phyloP scores from a whole-genome alignment of 2,888 invertebrate genomes.

The Andrena minutula region DNA sequence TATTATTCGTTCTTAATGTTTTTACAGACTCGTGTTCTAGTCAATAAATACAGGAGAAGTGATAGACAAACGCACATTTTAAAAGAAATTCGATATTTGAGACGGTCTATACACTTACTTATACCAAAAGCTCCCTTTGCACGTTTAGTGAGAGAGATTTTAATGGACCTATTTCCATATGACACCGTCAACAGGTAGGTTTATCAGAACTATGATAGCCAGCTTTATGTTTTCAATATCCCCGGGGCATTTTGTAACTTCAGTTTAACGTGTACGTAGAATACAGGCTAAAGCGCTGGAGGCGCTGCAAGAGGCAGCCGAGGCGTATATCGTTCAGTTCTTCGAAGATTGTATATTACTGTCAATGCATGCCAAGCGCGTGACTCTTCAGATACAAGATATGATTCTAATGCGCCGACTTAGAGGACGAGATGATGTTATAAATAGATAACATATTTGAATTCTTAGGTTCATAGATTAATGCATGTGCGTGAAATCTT shows the following conservation, averaged over 20 bases:
- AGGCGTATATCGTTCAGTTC: slow-evolving; percentile 85
- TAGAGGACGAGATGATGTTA: slow-evolving; percentile 45
- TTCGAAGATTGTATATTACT: slow-evolving; percentile 85
- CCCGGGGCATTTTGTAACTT: too few species aligned
- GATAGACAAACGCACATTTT: slow-evolving; percentile 43
- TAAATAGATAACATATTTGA: slow-evolving; percentile 71
- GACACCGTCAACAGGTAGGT: slow-evolving; percentile 68
- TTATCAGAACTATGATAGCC: not conserved
- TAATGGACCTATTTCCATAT: slow-evolving; percentile 75
- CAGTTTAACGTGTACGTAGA: slow-evolving; percentile 56
- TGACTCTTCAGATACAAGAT: slow-evolving; percentile 84
- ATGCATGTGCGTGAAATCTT: too few species aligned
- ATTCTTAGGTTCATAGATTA: slow-evolving; percentile 10
- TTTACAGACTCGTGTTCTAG: slow-evolving; percentile 33
- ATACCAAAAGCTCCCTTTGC: slow-evolving; percentile 85
- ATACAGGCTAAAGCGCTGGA: slow-evolving; percentile 84
- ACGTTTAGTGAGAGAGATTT: slow-evolving; percentile 85
- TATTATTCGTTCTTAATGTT: not conserved
- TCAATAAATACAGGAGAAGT: not conserved
- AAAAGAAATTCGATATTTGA: slow-evolving; percentile 78
- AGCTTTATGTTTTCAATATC: not conserved
- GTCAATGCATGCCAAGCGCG: slow-evolving; percentile 84
- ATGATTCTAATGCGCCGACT: slow-evolving; percentile 84
- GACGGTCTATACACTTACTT: slow-evolving; percentile 76
- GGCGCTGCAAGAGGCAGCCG: slow-evolving; percentile 86